A percentile compares a stretch with the other conserved stretches of the same genome.
Evolutionary conservation across 2,797 vertebrate genomes (phyloP).

Genomic region (Rhadinocentrus ornatus): DNA sequence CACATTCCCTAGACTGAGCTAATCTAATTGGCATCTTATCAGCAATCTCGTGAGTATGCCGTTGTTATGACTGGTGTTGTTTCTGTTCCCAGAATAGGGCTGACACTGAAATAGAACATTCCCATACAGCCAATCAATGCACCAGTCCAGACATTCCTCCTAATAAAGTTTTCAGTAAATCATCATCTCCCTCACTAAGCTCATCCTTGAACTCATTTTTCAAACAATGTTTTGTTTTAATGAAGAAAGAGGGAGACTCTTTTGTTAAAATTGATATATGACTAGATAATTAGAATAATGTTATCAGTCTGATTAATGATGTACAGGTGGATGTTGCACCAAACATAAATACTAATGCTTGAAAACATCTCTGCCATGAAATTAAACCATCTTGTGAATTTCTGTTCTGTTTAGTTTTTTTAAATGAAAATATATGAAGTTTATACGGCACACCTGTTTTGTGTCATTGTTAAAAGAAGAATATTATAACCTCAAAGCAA

Average conservation of each 20-base stretch:
- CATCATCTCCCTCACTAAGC: constrained; percentile 18
- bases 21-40: constrained; percentile 78
- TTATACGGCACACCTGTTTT: too few relatives aligned
- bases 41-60: constrained; percentile 66
- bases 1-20: constrained; percentile 63
- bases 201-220: constrained; percentile 42
- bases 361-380: constrained; percentile 14
- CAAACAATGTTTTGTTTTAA: constrained; percentile 9
- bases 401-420: not conserved
- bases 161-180: constrained; percentile 42
- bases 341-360: constrained; percentile 33
- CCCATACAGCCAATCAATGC: constrained; percentile 33
- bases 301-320: constrained; percentile 13
- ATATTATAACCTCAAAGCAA: too few relatives aligned
- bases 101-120: constrained; percentile 78
- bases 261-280: not conserved
- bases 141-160: constrained; percentile 49
- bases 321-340: constrained; percentile 25
- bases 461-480: too few relatives aligned
- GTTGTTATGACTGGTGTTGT: constrained; percentile 76
- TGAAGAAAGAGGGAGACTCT: not conserved
- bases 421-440: too few relatives aligned
- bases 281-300: constrained; percentile 20
- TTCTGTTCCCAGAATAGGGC: constrained; percentile 73
- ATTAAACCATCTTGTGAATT: constrained; percentile 3